A percentile compares a stretch with the other conserved stretches of the same genome.
These are phyloP conservation scores for Stegana nigrithorax DNA, from an alignment of 2,888 invertebrate genomes.

Conservation along the genomic window DNA sequence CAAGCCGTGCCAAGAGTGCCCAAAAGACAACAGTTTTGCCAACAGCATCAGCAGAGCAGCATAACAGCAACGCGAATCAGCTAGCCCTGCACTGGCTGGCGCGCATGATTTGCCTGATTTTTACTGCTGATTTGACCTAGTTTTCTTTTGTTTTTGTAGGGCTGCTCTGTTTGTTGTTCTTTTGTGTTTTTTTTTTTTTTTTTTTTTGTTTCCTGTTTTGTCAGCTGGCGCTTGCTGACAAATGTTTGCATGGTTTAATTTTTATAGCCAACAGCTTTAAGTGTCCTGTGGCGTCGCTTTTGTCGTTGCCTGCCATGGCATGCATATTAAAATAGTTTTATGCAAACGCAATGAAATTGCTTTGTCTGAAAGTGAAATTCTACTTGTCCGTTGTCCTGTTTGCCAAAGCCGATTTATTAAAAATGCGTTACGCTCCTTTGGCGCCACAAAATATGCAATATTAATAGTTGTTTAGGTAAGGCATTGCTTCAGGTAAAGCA, in stretches of 20 bases:
- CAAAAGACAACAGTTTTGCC: background rate
- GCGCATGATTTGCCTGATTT: slow-evolving; percentile 51
- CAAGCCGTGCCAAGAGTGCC: too few relatives aligned
- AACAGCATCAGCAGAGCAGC: background rate
- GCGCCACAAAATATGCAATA: background rate
- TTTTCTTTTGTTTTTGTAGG: too few relatives aligned
- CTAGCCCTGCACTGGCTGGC: slow-evolving; percentile 38
- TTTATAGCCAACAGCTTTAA: background rate
- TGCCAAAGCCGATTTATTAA: background rate
- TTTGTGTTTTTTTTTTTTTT: background rate
- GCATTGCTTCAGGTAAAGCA: background rate
- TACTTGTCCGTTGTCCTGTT: background rate
- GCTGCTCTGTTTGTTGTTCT: too few relatives aligned
- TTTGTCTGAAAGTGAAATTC: too few relatives aligned
- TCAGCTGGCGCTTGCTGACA: background rate
- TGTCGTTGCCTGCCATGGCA: background rate
- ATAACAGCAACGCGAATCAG: background rate
- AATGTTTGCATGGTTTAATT: slow-evolving; percentile 10
- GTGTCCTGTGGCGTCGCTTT: background rate
- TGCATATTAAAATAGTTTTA: slow-evolving; percentile 3
- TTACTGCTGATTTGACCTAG: slow-evolving; percentile 59
- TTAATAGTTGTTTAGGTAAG: background rate
- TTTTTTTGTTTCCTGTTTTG: background rate
- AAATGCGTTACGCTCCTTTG: background rate
- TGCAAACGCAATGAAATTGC: background rate